These are phyloP conservation scores for Heliconius cydno DNA, from an alignment of 2,888 invertebrate species.

Conservation along the genomic window DNA sequence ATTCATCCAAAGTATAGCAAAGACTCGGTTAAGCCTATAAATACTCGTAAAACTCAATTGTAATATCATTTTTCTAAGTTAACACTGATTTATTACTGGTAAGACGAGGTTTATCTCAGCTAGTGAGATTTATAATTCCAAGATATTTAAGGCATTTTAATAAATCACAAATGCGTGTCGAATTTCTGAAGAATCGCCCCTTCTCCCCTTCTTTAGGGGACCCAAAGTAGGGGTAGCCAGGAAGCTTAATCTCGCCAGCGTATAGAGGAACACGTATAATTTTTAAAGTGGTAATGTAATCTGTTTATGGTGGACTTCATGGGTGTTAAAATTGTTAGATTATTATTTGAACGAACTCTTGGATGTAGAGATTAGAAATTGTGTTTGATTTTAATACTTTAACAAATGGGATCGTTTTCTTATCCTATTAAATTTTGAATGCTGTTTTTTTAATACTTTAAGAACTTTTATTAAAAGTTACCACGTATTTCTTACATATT, in stretches of 20 bases:
- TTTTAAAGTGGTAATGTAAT: conserved; percentile 45
- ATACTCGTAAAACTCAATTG: conserved; percentile 61
- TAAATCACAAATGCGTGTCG: conserved; percentile 81
- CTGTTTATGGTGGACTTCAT: conserved; percentile 35
- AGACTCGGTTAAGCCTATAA: conserved; percentile 34
- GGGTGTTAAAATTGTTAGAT: conserved; percentile 41
- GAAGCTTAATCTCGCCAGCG: conserved; percentile 73
- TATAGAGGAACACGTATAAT: conserved; percentile 56
- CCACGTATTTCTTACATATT: neutral
- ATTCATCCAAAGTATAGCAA: neutral
- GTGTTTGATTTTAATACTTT: conserved; percentile 16
- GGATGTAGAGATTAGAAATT: neutral
- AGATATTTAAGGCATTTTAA: conserved; percentile 78
- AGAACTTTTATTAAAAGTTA: neutral
- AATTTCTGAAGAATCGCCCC: conserved; percentile 74
- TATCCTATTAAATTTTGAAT: conserved; percentile 13
- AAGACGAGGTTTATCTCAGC: conserved; percentile 80
- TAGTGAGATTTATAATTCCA: conserved; percentile 74
- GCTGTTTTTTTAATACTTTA: neutral
- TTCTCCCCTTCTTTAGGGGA: conserved; percentile 58
- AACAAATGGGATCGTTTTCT: conserved; percentile 13
- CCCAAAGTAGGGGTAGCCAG: conserved; percentile 59
- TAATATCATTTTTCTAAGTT: conserved; percentile 69
- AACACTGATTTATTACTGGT: conserved; percentile 77
- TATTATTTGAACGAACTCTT: conserved; percentile 37